These are phyloP conservation scores for Acanthococcus lagerstroemiae DNA, from an alignment of 2,888 invertebrate genomes.

Conservation along the genomic window DNA sequence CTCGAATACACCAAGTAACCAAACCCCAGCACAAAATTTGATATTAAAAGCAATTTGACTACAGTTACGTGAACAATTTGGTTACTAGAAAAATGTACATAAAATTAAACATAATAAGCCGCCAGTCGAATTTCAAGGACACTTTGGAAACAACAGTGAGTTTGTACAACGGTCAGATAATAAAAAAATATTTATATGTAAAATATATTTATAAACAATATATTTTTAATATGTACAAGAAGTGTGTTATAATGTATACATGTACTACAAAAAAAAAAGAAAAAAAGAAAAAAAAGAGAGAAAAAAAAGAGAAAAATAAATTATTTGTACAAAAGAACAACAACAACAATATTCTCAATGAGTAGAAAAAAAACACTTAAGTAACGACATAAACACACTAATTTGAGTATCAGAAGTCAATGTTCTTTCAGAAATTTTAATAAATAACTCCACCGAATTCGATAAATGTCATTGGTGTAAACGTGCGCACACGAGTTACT, in stretches of 20 bases:
- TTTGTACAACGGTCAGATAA: not conserved
- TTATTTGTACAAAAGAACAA: slow-evolving; percentile 24
- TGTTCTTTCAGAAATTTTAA: not conserved
- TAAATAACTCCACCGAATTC: not conserved
- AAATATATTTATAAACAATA: slow-evolving; percentile 15
- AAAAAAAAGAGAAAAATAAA: slow-evolving; percentile 11
- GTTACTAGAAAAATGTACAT: too few relatives aligned
- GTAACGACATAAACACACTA: slow-evolving; percentile 18
- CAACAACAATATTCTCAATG: slow-evolving; percentile 19
- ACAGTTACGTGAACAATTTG: too few relatives aligned
- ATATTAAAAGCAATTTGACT: too few relatives aligned
- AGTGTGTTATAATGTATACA: slow-evolving; percentile 10
- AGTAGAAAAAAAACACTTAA: slow-evolving; percentile 25
- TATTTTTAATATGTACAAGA: not conserved
- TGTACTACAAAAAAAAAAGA: not conserved
- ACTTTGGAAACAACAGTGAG: slow-evolving; percentile 21
- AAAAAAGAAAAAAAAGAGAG: slow-evolving; percentile 1
- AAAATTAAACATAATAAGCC: too few relatives aligned
- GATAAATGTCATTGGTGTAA: too few relatives aligned
- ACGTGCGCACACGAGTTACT: not conserved
- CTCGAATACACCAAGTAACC: too few relatives aligned
- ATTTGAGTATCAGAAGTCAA: slow-evolving; percentile 17
- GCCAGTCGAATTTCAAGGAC: slow-evolving; percentile 6
- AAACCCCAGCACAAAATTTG: too few relatives aligned
- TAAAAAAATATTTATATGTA: slow-evolving; percentile 12